Conservation (phyloP, 2,113 vertebrate genomes). For the Cathartes aura region DNA sequence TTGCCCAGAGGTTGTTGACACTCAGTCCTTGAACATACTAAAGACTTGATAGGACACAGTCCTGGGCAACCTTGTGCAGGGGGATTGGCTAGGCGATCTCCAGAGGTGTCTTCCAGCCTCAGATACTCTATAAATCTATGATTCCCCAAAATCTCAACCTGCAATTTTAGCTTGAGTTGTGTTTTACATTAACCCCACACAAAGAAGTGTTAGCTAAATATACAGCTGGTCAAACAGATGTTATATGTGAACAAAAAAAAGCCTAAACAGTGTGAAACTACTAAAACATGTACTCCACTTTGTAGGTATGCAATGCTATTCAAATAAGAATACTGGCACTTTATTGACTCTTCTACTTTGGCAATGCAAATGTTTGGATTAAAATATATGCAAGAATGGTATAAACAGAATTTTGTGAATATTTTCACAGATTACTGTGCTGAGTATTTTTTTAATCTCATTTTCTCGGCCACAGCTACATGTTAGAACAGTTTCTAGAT, state of each 20-base stretch:
- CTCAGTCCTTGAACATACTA: background rate
- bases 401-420: background rate
- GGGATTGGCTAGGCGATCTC: background rate
- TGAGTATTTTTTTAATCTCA: background rate
- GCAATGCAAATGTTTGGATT: background rate
- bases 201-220: background rate
- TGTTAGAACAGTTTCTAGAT: background rate
- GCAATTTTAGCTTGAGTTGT: background rate
- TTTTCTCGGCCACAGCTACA: background rate
- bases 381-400: background rate
- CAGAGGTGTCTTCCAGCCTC: background rate
- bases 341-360: background rate
- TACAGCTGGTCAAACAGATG: background rate
- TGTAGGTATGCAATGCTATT: background rate
- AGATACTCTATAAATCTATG: background rate
- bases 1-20: background rate
- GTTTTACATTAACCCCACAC: background rate
- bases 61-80: background rate
- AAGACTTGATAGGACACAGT: background rate
- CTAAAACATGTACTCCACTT: accelerated
- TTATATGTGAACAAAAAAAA: background rate
- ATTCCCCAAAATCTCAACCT: background rate
- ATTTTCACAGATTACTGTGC: background rate
- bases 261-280: background rate
- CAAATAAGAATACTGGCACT: background rate